These are phyloP conservation scores for Lonchura striata DNA, from an alignment of 2,113 vertebrate genomes.

Conservation along the genomic window DNA sequence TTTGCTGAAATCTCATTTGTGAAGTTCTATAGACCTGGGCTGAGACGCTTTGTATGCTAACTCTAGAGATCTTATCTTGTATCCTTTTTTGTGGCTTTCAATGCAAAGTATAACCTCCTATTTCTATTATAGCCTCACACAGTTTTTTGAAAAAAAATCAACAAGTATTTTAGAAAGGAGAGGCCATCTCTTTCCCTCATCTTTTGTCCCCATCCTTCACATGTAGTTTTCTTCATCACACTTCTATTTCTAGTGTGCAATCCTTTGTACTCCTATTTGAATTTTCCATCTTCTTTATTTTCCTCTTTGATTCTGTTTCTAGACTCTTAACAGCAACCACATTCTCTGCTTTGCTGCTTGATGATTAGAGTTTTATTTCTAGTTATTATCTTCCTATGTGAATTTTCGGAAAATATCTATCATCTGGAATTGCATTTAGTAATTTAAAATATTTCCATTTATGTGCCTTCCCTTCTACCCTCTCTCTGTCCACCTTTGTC, in stretches of 20 bases:
- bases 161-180: background rate
- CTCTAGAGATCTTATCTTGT: background rate
- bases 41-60: background rate
- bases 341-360: background rate
- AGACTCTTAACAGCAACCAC: background rate
- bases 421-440: background rate
- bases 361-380: constrained; percentile 7
- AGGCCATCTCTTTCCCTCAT: background rate
- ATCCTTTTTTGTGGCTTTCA: background rate
- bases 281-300: constrained; percentile 14
- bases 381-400: background rate
- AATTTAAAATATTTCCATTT: background rate
- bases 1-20: constrained; percentile 18
- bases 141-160: background rate
- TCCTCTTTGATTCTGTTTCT: background rate
- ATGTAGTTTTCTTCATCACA: background rate
- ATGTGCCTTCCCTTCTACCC: background rate
- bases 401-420: background rate
- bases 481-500: background rate
- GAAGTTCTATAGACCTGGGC: background rate
- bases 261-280: background rate
- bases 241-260: background rate
- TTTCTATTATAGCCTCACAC: background rate
- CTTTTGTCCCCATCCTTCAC: background rate
- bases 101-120: background rate